A percentile compares a stretch with the other conserved stretches of the same genome.
Evolutionary conservation across 2,797 vertebrate genomes (phyloP).

Genomic region (Hozukius guyotensis): DNA sequence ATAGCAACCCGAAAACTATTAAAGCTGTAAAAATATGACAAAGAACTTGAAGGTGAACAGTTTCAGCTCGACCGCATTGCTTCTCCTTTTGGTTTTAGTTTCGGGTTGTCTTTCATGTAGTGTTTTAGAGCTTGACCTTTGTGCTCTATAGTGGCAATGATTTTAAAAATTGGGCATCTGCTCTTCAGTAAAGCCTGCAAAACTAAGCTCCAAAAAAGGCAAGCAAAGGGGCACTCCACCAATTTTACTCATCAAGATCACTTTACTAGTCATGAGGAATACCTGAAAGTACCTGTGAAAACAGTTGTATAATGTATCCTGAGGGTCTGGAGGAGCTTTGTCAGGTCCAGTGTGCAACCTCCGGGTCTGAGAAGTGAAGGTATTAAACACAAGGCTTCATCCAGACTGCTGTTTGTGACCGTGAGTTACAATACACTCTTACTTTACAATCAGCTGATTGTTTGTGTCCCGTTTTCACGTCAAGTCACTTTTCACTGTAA

Average conservation of each 20-base stretch:
- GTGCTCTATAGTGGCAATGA: neutral
- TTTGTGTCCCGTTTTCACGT: too few species aligned
- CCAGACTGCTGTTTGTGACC: too few species aligned
- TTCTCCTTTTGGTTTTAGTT: neutral
- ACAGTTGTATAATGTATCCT: neutral
- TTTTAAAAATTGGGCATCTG: neutral
- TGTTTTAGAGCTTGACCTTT: neutral
- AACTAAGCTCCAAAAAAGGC: neutral
- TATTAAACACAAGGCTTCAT: too few species aligned
- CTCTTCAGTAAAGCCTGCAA: neutral
- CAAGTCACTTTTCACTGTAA: too few species aligned
- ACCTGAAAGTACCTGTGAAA: neutral
- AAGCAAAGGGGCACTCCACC: neutral
- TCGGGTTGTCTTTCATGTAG: neutral
- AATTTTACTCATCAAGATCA: neutral
- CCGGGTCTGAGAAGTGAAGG: too few species aligned
- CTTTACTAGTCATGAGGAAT: neutral
- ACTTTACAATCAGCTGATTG: too few species aligned
- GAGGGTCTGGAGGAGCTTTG: too few species aligned
- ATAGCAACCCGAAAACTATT: neutral
- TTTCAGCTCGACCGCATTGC: neutral
- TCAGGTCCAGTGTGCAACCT: too few species aligned
- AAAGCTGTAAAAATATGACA: neutral
- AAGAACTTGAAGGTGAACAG: neutral
- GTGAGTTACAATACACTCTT: rapidly evolving